Evolutionary conservation across 2,888 invertebrate species (phyloP).

Genomic region (Prostheceraeus crozeri): DNA sequence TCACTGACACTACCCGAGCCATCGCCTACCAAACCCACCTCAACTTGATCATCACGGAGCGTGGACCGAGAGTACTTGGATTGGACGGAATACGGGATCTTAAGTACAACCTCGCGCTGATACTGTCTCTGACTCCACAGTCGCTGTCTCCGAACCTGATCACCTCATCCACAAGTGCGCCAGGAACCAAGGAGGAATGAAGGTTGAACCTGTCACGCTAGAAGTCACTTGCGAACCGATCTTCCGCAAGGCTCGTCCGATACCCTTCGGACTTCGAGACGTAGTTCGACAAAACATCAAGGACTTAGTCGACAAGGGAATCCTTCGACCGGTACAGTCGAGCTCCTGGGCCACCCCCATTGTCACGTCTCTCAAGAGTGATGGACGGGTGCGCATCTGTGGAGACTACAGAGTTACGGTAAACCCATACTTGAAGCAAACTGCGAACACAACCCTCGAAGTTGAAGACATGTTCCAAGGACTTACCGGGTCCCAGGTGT

Average conservation of each 20-base stretch:
- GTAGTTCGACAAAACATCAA: conserved; percentile 5
- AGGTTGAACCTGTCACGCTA: background rate
- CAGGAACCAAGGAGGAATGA: conserved; percentile 1
- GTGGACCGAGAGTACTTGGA: no score
- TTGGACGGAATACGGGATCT: no score
- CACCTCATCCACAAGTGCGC: conserved; percentile 17
- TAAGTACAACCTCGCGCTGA: no score
- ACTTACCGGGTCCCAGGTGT: background rate
- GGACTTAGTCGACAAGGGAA: background rate
- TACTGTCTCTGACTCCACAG: no score
- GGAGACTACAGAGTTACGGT: conserved; percentile 17
- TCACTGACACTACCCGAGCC: no score
- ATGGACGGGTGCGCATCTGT: background rate
- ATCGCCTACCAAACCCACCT: no score
- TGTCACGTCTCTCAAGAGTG: conserved; percentile 5
- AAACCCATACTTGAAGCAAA: conserved; percentile 27
- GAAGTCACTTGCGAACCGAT: conserved; percentile 11
- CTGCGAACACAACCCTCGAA: background rate
- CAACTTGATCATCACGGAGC: no score
- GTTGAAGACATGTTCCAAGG: conserved; percentile 23
- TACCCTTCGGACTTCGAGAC: conserved; percentile 1
- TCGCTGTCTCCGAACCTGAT: no score
- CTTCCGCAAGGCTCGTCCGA: background rate
- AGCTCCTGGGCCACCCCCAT: conserved; percentile 10
- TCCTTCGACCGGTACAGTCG: conserved; percentile 4